Evolutionary conservation across 1,140 invertebrate species (phyloP).

Genomic region (Nixonia krombeini): DNA sequence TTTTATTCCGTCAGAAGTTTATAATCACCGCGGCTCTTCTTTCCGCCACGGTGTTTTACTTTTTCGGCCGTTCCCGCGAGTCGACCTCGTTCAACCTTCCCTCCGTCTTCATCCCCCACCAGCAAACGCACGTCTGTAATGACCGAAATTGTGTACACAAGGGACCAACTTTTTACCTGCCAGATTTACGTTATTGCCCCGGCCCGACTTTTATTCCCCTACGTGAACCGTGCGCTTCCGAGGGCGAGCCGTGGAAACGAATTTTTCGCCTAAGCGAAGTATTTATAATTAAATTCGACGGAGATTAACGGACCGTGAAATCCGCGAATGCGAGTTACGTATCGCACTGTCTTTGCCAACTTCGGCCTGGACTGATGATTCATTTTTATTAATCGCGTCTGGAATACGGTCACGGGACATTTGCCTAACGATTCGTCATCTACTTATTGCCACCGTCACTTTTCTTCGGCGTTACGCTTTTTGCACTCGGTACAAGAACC

Average conservation of each 20-base stretch:
- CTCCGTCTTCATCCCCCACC: constrained; percentile 9
- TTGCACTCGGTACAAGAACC: too few species aligned
- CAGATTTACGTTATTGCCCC: constrained; percentile 29
- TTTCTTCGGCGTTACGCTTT: too few species aligned
- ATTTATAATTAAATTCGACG: constrained; percentile 4
- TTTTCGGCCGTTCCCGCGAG: constrained; percentile 16
- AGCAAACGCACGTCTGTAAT: constrained; percentile 26
- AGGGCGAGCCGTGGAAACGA: background rate
- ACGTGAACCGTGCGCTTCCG: constrained; percentile 1
- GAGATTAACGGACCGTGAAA: background rate
- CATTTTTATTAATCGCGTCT: too few species aligned
- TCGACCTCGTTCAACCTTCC: constrained; percentile 13
- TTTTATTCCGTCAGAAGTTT: constrained; percentile 50
- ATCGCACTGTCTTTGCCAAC: too few species aligned
- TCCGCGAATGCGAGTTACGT: too few species aligned
- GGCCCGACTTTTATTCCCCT: constrained; percentile 8
- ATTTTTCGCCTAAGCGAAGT: background rate
- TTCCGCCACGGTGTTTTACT: background rate
- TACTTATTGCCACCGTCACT: too few species aligned
- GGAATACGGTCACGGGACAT: too few species aligned
- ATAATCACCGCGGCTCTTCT: constrained; percentile 41
- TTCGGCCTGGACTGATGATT: too few species aligned
- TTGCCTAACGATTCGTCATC: too few species aligned
- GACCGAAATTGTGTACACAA: constrained; percentile 24
- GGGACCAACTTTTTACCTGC: constrained; percentile 23